phyloP scores from a whole-genome alignment of 2,113 vertebrate genomes.

The rat (Rattus norvegicus) region GRCr8 NC_086025.1:35543001-35543500 shows the following conservation, averaged over 20 bases:
- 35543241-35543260: neutral
- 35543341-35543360: constrained; percentile 6
- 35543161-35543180: neutral
- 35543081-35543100: neutral
- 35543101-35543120: neutral
- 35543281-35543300: neutral
- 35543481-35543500: neutral
- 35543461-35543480: neutral
- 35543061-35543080: neutral
- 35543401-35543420: neutral
- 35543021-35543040: neutral
- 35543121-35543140: neutral
- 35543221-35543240: neutral
- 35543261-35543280: neutral
- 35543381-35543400: neutral
- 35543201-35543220: neutral
- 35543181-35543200: neutral
- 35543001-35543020: neutral
- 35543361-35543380: constrained; percentile 2
- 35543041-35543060: neutral
- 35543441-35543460: neutral
- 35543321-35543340: neutral
- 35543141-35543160: neutral
- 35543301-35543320: neutral
- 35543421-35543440: neutral